Conservation (phyloP, 2,888 invertebrate species). For the Terebella lapidaria region DNA sequence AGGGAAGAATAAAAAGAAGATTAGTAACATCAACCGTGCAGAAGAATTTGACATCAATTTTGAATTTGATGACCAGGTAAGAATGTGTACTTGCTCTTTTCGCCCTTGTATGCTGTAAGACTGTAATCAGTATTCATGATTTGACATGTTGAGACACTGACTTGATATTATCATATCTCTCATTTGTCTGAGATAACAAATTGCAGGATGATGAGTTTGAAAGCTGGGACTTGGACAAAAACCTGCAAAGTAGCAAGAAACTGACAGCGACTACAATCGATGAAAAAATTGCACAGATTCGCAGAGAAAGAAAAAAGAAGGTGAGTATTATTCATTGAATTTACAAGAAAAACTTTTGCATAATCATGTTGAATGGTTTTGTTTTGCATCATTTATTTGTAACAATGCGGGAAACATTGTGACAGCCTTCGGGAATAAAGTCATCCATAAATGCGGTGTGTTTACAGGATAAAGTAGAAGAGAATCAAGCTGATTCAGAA, state of each 20-base stretch:
- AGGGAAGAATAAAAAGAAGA: slow-evolving; percentile 27
- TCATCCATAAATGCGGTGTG: neutral
- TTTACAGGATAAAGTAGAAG: neutral
- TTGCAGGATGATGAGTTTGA: slow-evolving; percentile 8
- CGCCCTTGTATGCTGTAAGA: no score
- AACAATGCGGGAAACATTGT: no score
- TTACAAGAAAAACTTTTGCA: neutral
- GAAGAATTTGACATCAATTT: slow-evolving; percentile 76
- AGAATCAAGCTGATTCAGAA: neutral
- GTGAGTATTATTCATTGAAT: neutral
- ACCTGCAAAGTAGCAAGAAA: slow-evolving; percentile 54
- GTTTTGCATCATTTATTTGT: no score
- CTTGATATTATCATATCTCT: no score
- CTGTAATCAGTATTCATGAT: no score
- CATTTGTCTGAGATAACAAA: no score
- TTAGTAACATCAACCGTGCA: neutral
- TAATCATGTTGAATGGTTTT: no score
- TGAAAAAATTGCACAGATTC: slow-evolving; percentile 70
- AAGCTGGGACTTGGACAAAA: slow-evolving; percentile 24
- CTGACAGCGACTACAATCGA: slow-evolving; percentile 76
- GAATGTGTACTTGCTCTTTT: no score
- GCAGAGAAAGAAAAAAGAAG: slow-evolving; percentile 40
- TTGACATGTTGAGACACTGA: no score
- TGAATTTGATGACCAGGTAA: slow-evolving; percentile 65
- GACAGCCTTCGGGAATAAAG: no score